phyloP scores from a whole-genome alignment of 2,797 vertebrate species.

The Gambelia wislizenii region DNA sequence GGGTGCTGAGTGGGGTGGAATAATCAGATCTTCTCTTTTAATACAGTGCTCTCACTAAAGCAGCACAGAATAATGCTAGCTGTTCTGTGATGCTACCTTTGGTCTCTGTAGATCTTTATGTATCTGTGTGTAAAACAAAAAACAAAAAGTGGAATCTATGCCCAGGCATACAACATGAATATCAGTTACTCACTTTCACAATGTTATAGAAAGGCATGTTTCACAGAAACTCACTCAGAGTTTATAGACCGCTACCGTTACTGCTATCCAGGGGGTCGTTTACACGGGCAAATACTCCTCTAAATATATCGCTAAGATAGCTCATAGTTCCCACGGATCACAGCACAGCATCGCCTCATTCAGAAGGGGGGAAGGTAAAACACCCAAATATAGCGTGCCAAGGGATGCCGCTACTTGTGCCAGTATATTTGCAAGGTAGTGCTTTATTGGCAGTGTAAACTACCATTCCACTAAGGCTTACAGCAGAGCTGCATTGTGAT shows the following conservation, averaged over 20 bases:
- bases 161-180: background rate
- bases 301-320: too few species aligned
- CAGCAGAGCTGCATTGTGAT: too few species aligned
- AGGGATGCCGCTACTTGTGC: too few species aligned
- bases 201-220: background rate
- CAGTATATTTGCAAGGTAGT: too few species aligned
- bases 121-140: too few species aligned
- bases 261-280: background rate
- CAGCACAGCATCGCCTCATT: too few species aligned
- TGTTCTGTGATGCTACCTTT: background rate
- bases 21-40: conserved; percentile 2
- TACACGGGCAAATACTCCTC: too few species aligned
- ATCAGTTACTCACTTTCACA: background rate
- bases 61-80: background rate
- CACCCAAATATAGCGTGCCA: too few species aligned
- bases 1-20: background rate
- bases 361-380: too few species aligned
- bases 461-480: too few species aligned
- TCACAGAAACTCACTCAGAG: background rate
- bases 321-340: too few species aligned
- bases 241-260: background rate
- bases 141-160: background rate
- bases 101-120: background rate
- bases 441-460: too few species aligned
- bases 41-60: background rate